Conservation (phyloP, 1,140 invertebrate genomes). For the Drosophila sulfurigaster region DNA sequence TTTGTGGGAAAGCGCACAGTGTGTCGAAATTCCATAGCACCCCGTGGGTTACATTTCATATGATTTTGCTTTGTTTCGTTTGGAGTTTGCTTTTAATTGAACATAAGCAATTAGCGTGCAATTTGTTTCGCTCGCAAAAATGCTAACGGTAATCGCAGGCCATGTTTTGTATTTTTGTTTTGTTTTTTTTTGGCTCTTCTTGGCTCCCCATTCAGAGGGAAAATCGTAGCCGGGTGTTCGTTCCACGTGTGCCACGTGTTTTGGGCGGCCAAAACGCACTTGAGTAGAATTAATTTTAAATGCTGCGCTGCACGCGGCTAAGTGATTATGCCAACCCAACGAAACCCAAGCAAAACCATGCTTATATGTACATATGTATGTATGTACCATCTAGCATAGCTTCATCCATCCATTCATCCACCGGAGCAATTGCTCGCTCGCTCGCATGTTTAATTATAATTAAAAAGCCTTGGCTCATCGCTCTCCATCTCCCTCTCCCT, state of each 20-base stretch:
- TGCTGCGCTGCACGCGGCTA: conserved; percentile 80
- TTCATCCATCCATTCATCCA: conserved; percentile 15
- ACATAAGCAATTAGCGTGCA: conserved; percentile 84
- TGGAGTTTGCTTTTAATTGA: conserved; percentile 76
- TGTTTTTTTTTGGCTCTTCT: background rate
- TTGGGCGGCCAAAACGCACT: conserved; percentile 72
- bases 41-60: conserved; percentile 3
- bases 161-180: background rate
- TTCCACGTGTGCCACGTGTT: conserved; percentile 71
- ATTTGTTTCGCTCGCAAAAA: conserved; percentile 76
- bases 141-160: conserved; percentile 64
- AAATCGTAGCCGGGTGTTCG: background rate
- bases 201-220: background rate
- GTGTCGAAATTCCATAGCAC: conserved; percentile 50
- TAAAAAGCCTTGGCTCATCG: conserved; percentile 76
- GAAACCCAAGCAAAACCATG: conserved; percentile 28
- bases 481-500: background rate
- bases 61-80: conserved; percentile 9
- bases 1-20: conserved; percentile 53
- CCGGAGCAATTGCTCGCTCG: conserved; percentile 33
- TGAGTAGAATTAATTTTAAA: conserved; percentile 85
- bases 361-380: conserved; percentile 1
- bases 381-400: background rate
- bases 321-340: conserved; percentile 72
- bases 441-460: conserved; percentile 85